Base-by-base conservation (phyloP, 1,140 invertebrate species). In the Sinella curviseta region DNA sequence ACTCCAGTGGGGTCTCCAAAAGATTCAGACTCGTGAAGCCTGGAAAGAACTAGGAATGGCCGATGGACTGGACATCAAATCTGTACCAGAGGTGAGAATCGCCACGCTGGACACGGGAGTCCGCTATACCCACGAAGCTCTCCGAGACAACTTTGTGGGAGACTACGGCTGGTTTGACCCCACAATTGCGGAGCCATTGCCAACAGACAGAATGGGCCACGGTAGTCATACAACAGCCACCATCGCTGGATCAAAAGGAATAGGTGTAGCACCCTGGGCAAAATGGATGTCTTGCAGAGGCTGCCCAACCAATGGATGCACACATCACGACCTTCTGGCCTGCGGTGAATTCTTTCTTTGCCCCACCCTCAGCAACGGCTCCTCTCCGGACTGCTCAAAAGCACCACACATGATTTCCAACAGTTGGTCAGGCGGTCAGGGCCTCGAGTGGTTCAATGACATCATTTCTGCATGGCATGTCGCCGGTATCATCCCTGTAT, bases 401-500 rank as follows among this genome's bases (percentile, higher is more conserved):
- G 77, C 80, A 28, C 77, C 77, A 28, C 31, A 76, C 20, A 0
- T 78, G 1, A 54, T 78, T 0, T 36, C 35, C n/a, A 81, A 81
- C 39, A 36, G 28, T 35, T 81, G 80, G 80, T 67, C 65, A 4
- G 60, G 77, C 24, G 34, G 39, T 3, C 74, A 75, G 24, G n/a
- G n/a, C 30, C 2, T 20, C 2, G n/a, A 34, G 28, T 34, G 26
- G 26, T 57, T 28, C 30, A 67, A 83, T 30, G 34, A 34, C 1
- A 77, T 81, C 2, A 76, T 81, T 26, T 31, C 12, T 36, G 55
- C 65, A n/a, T 83, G 77, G 76, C 39, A 57, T 2, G 77, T 76
- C 1, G 78, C 73, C 12, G 48, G 57, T 3, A 83, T 83, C 26
- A 65, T 77, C 3, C 82, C 82, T 2, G 24, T 83, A n/a, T 83